A percentile compares a stretch with the other conserved stretches of the same genome.
phyloP scores from a whole-genome alignment of 35 echinoderm and acorn worm genomes.

The Nesometra sesokonis region DNA sequence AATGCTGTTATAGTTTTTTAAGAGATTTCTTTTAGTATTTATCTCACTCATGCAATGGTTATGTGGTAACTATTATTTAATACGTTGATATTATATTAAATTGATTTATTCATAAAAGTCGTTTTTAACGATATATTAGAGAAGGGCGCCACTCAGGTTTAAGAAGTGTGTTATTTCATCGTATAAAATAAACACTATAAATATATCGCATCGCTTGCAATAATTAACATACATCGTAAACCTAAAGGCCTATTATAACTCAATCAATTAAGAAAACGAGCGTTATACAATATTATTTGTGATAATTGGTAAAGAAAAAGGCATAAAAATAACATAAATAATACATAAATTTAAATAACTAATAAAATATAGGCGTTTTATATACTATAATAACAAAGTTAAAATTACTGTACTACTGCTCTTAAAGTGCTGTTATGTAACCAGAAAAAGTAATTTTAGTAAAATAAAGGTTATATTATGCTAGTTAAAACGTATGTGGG shows the following conservation, averaged over 20 bases:
- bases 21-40: neutral
- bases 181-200: neutral
- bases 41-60: neutral
- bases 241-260: neutral
- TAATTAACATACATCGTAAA: too few relatives aligned
- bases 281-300: neutral
- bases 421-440: too few relatives aligned
- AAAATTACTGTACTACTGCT: too few relatives aligned
- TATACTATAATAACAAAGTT: too few relatives aligned
- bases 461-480: too few relatives aligned
- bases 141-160: neutral
- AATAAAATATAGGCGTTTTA: too few relatives aligned
- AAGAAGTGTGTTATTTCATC: neutral
- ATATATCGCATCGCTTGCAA: neutral
- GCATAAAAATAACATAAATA: too few relatives aligned
- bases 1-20: neutral
- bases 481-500: too few relatives aligned
- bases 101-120: neutral
- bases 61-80: neutral
- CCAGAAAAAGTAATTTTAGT: too few relatives aligned
- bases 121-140: neutral
- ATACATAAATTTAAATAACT: too few relatives aligned
- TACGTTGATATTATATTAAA: neutral
- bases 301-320: too few relatives aligned
- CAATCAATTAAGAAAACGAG: neutral